phyloP scores from a whole-genome alignment of 2,113 vertebrate genomes.

The Oreochromis tanganicae region DNA sequence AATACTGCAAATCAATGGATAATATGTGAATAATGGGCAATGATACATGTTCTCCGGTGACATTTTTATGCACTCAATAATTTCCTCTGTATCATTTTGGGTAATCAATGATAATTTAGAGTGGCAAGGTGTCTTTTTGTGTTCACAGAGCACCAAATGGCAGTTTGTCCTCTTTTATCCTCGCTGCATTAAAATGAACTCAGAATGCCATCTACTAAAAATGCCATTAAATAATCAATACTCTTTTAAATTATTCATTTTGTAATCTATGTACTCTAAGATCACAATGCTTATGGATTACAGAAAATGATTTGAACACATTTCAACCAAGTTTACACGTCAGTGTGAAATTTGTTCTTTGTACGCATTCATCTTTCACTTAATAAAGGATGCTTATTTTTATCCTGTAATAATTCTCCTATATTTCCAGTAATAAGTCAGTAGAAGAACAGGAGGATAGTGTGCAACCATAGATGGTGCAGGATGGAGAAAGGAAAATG shows the following conservation, averaged over 20 bases:
- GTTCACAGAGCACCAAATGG: constrained; percentile 4
- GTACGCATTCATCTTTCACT: not conserved
- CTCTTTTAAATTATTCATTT: not conserved
- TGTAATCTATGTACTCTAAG: not conserved
- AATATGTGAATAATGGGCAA: constrained; percentile 15
- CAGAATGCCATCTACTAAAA: not conserved
- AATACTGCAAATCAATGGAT: constrained; percentile 10
- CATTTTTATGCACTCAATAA: constrained; percentile 35
- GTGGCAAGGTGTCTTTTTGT: constrained; percentile 36
- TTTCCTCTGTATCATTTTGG: constrained; percentile 14
- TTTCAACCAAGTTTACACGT: not conserved
- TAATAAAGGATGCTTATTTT: not conserved
- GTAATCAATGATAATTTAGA: constrained; percentile 6
- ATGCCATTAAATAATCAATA: constrained; percentile 37
- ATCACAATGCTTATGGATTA: not conserved
- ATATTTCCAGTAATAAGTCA: not conserved
- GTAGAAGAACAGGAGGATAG: not conserved
- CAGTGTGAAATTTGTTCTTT: not conserved
- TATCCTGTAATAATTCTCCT: not conserved
- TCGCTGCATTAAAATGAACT: not conserved
- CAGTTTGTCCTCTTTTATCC: constrained; percentile 20
- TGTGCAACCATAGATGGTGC: not conserved
- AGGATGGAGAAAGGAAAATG: not conserved
- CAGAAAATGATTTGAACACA: not conserved
- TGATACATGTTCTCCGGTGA: constrained; percentile 14